Evolutionary conservation across 2,113 vertebrate genomes (phyloP), one percentile per base, ranked within the genome.

Genomic region (Ceuthmochares aereus): DNA sequence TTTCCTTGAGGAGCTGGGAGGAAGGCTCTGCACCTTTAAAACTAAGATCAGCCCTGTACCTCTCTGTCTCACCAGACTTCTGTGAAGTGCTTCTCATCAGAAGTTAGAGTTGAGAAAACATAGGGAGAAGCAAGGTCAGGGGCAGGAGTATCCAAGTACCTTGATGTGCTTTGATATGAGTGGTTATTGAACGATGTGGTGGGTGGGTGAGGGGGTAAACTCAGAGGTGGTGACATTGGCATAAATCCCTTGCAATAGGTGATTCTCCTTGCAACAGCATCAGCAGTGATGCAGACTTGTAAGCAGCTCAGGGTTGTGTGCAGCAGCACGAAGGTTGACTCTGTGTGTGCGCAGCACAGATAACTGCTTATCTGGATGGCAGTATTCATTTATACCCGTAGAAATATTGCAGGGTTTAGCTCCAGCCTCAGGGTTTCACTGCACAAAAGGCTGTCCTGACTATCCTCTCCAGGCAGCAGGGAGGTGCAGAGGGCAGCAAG

Each of bases 271-370:
- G 34, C 5, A 2, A 59, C 3, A 77, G 27, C 80, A 70, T 83
- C 84, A 66, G 55, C 72, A 62, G 40, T 14, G 58, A 69, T 74
- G 91, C 59, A 80, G 66, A 56, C 23, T 8, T n/a, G 43, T 43
- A 74, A 84, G 92, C 40, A 45, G 68, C 77, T 62, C 69, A 32
- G 88, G 36, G 55, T 16, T 55, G 15, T 1, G 1, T 27, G 47
- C 55, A 15, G 45, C 7, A 21, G 42, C 29, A 4, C 1, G 0
- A 21, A 0, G 0, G 51, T 45, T 54, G 51, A 32, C 72, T 70
- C n/a, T 1, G 0, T 12, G 89, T 40, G 51, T 92, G 86, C 8
- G 6, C 68, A 67, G 79, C 60, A 17, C 60, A 62, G 83, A 86
- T 77, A 94, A 55, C 73, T 32, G 60, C 66, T 92, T 87, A 84